Evolutionary conservation across 2,888 invertebrate genomes (phyloP), one percentile per base, ranked within the genome.

Genomic region (Apodemia zela): DNA sequence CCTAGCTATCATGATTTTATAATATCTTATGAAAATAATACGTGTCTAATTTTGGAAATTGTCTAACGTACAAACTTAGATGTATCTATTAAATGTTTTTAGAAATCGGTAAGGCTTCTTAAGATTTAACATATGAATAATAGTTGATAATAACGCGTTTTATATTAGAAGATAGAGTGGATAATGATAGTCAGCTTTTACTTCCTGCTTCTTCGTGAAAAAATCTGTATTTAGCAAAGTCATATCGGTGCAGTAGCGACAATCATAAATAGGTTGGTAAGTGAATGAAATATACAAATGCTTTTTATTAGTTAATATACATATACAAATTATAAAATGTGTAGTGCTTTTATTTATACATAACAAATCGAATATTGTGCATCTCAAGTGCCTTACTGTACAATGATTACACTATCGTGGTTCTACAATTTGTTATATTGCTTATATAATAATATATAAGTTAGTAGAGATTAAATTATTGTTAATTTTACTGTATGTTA

Each of bases 401-500:
- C 87, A 88, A 89, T 86, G 78, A 85, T 84, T 81, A 80, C 77
- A 80, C 79, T 75, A 78, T 81, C 78, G 80, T 84, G 90, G 86
- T 89, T 86, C 86, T 89, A 84, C 86, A 78, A 80, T 78, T 80
- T 89, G 87, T 89, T 89, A 85, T 76, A 82, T 70, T 82, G 85
- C 84, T 88, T 79, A 75, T 81, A 81, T 79, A 82, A 86, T 84
- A 84, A 83, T 84, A 86, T n/a, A n/a, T n/a, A 85, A 85, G 81
- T 81, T 87, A 87, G 86, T 87, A 81, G 88, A 90, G 89, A 90
- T 89, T 90, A 90, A 90, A 89, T 89, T 89, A 90, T 90, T 90
- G 89, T 90, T 91, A 89, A 90, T 84, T 89, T 87, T 85, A 81
- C 88, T 88, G 79, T 84, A 88, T 85, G 83, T 89, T 89, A 87